These are phyloP conservation scores for Sebastes jordani DNA, from an alignment of 2,797 vertebrate genomes.

Conservation along the genomic window DNA sequence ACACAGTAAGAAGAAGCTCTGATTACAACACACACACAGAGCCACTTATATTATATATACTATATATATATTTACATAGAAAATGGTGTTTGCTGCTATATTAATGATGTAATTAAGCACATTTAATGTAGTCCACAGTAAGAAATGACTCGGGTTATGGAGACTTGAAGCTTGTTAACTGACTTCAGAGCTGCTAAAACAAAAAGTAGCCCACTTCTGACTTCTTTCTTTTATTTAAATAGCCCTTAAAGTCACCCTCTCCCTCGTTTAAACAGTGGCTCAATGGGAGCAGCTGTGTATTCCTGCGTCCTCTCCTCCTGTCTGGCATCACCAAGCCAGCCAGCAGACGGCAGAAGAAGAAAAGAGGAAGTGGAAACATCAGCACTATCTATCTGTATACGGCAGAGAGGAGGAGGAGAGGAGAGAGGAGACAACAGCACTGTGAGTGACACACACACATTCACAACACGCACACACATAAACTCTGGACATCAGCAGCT, in stretches of 20 bases:
- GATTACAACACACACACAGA: too few species aligned
- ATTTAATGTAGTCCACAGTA: background rate
- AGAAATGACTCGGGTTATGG: background rate
- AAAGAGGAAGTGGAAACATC: constrained; percentile 86
- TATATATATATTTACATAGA: too few species aligned
- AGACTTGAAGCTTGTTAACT: too few species aligned
- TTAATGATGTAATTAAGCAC: too few species aligned
- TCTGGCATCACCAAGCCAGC: constrained; percentile 62
- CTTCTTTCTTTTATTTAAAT: background rate
- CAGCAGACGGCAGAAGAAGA: constrained; percentile 81
- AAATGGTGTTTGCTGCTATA: too few species aligned
- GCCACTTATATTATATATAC: too few species aligned
- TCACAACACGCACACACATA: constrained; percentile 4
- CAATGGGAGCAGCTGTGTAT: background rate
- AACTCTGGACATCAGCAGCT: constrained; percentile 74
- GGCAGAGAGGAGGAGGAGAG: constrained; percentile 22
- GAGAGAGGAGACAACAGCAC: constrained; percentile 48
- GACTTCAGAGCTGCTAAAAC: background rate
- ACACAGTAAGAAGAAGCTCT: too few species aligned
- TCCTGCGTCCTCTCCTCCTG: constrained; percentile 25
- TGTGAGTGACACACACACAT: constrained; percentile 43
- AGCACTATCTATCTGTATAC: constrained; percentile 72
- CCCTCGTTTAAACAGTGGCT: background rate
- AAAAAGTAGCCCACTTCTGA: too few species aligned
- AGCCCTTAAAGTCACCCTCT: too few species aligned